Base-by-base conservation (phyloP, 2,113 vertebrate species). In the Pollimyrus isidori region DNA sequence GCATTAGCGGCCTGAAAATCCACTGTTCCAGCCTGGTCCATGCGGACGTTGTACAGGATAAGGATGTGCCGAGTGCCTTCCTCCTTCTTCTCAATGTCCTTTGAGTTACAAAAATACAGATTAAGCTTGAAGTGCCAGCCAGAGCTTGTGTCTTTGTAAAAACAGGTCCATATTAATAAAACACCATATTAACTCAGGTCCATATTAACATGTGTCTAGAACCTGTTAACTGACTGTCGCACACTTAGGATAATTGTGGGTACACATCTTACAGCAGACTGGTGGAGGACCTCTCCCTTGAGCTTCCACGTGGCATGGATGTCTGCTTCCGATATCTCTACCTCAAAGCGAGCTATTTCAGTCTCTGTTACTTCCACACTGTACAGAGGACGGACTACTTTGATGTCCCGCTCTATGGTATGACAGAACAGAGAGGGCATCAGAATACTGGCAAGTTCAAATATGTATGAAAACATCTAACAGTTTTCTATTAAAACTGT, bases 11-110 rank as follows among this genome's bases (percentile, higher is more conserved):
- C 98, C 87, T 97, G 95, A 93, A 99, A 99, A 91, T 99, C 97
- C 21, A 99, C 96, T 7, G 92, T 93, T 45, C 98, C 98, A 0
- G 97, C 96, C 95, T 99, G 98, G 93, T 97, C 96, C 94, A 96
- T 94, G 2, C 89, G 96, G 53, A 98, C 98, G 91, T 99, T 98
- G 92, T 97, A 97, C 84, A 99, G 95, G 89, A 97, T 96, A 88
- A 99, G 93, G 21, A 95, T 94, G 91, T 99, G 98, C 46, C 94
- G 95, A 90, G 96, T 94, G 65, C 98, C 98, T 93, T 99, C 98
- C 91, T 98, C 97, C 90, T 97, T 99, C 90, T 98, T 98, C 93
- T 99, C 98, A 92, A 98, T 97, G n/a, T 99, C 98, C 98, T 99
- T 92, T 39, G 91, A 73, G 35, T 42, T 46, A 23, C 19, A 90